Conservation (phyloP, 2,797 vertebrate genomes). For the Eutrigla gurnardus region DNA sequence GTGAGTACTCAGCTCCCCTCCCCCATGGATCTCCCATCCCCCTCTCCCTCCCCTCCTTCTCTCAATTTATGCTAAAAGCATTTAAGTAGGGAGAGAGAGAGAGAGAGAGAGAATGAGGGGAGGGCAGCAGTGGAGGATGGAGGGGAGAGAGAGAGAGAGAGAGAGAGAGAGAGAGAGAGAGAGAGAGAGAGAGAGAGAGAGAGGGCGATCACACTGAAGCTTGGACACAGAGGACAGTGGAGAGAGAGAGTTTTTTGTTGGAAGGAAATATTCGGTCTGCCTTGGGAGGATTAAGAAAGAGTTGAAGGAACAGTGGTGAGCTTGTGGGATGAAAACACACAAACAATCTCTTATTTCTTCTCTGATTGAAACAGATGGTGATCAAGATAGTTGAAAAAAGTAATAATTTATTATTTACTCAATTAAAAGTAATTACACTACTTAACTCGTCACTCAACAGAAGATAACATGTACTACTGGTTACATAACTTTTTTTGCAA, state of each 20-base stretch:
- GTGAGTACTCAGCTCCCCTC: slow-evolving; percentile 80
- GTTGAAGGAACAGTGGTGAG: slow-evolving; percentile 44
- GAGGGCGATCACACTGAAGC: slow-evolving; percentile 56
- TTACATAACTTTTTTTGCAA: neutral
- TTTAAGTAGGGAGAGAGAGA: slow-evolving; percentile 81
- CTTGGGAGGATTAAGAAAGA: slow-evolving; percentile 52
- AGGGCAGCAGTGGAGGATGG: slow-evolving; percentile 43
- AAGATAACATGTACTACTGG: slow-evolving; percentile 22
- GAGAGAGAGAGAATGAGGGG: slow-evolving; percentile 51
- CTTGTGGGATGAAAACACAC: slow-evolving; percentile 45
- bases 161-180: slow-evolving; percentile 60
- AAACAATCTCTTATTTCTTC: slow-evolving; percentile 28
- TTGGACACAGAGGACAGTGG: slow-evolving; percentile 44
- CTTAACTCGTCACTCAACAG: neutral
- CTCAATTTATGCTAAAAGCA: slow-evolving; percentile 86
- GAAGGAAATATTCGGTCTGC: slow-evolving; percentile 61
- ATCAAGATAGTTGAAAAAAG: slow-evolving; percentile 6
- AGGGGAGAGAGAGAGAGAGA: slow-evolving; percentile 60
- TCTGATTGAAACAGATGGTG: neutral
- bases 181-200: slow-evolving; percentile 68
- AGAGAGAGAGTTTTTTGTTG: slow-evolving; percentile 49
- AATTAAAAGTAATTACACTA: slow-evolving; percentile 5
- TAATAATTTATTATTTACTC: neutral
- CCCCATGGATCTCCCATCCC: slow-evolving; percentile 82
- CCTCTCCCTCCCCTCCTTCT: slow-evolving; percentile 73